phyloP scores from a whole-genome alignment of 1,140 invertebrate genomes.

The Listronotus oregonensis region DNA sequence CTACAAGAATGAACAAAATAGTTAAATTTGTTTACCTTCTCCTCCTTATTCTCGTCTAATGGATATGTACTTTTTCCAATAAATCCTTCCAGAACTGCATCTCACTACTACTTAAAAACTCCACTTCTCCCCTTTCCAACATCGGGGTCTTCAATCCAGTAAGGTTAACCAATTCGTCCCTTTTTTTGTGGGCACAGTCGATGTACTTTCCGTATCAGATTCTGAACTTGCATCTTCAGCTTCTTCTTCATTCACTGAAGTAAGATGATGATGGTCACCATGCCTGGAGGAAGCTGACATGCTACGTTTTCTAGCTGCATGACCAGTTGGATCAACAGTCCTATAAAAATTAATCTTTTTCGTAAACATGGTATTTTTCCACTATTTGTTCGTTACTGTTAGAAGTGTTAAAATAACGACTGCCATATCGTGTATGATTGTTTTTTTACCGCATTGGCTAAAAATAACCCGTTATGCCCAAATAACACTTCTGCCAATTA shows the following conservation, averaged over 20 bases:
- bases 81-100: constrained; percentile 93
- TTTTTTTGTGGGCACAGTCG: constrained; percentile 71
- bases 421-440: too few relatives aligned
- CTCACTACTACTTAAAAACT: constrained; percentile 81
- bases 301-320: constrained; percentile 65
- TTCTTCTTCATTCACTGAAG: constrained; percentile 67
- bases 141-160: constrained; percentile 92
- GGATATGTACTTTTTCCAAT: constrained; percentile 91
- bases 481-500: too few relatives aligned
- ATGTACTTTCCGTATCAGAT: constrained; percentile 72
- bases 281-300: constrained; percentile 64
- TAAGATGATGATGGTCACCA: constrained; percentile 60
- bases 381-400: too few relatives aligned
- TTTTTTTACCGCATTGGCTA: too few relatives aligned
- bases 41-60: constrained; percentile 88
- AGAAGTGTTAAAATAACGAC: too few relatives aligned
- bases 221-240: constrained; percentile 62
- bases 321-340: constrained; percentile 64
- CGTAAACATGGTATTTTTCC: too few relatives aligned
- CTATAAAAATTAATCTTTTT: constrained; percentile 55
- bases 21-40: constrained; percentile 75
- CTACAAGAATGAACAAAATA: too few relatives aligned
- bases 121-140: constrained; percentile 88
- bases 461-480: too few relatives aligned
- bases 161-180: constrained; percentile 88